A percentile compares a stretch with the other conserved stretches of the same genome.
Evolutionary conservation across 2,113 vertebrate genomes (phyloP).

Genomic region (Gobius niger): DNA sequence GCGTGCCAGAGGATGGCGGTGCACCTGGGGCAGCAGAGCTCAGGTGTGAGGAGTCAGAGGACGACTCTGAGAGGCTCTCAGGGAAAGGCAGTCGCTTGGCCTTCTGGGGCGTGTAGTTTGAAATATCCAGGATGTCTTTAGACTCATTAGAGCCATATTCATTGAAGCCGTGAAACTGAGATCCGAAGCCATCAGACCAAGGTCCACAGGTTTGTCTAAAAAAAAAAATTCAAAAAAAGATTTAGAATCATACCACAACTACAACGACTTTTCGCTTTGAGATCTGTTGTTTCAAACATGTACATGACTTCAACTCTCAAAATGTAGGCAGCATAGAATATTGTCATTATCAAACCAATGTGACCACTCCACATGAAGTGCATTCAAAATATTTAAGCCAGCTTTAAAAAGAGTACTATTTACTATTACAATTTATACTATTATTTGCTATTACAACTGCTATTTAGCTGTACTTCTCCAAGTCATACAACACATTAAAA

Average conservation of each 20-base stretch:
- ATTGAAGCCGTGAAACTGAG: conserved; percentile 86
- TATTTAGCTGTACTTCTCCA: no score
- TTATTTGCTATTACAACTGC: no score
- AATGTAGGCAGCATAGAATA: not conserved
- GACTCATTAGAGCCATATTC: conserved; percentile 93
- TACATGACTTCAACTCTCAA: not conserved
- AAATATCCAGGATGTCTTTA: conserved; percentile 98
- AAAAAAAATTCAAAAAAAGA: conserved; percentile 3
- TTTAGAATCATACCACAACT: conserved; percentile 6
- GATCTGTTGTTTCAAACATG: not conserved
- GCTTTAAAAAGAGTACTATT: no score
- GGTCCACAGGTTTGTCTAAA: conserved; percentile 82
- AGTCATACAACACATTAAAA: not conserved
- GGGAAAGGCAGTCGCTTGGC: conserved; percentile 90
- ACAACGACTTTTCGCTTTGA: not conserved
- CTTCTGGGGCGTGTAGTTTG: conserved; percentile 98
- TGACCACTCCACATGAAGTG: not conserved
- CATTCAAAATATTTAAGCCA: no score
- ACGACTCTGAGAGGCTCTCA: conserved; percentile 93
- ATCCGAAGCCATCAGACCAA: conserved; percentile 88
- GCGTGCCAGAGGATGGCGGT: conserved; percentile 65
- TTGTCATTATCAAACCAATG: not conserved
- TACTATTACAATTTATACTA: no score
- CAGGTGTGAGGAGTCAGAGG: conserved; percentile 95
- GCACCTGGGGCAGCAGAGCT: conserved; percentile 72